These are phyloP conservation scores for Phataginus tricuspis DNA, from an alignment of 2,797 vertebrate species.

Conservation along the genomic window DNA sequence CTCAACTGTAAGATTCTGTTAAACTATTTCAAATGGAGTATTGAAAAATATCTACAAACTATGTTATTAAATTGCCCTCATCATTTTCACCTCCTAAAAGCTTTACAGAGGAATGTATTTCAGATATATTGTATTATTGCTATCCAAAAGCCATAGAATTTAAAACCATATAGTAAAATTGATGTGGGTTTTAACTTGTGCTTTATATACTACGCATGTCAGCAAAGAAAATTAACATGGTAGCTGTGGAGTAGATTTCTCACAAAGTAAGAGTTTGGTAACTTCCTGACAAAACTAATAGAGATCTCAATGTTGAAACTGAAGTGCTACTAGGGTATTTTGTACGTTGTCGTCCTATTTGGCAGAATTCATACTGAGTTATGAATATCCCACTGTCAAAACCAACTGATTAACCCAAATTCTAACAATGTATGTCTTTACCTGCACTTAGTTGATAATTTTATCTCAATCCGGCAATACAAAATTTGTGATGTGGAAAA, in stretches of 20 bases:
- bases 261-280: background rate
- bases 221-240: background rate
- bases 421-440: background rate
- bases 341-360: background rate
- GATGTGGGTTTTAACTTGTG: background rate
- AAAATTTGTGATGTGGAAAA: background rate
- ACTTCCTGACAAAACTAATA: background rate
- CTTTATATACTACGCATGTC: background rate
- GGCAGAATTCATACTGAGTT: background rate
- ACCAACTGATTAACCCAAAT: background rate
- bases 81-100: slow-evolving; percentile 11
- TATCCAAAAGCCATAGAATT: background rate
- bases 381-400: background rate
- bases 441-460: background rate
- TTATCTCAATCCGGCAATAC: background rate
- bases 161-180: background rate
- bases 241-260: background rate
- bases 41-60: slow-evolving; percentile 13
- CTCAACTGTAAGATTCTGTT: background rate
- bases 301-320: background rate
- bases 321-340: background rate
- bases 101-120: slow-evolving; percentile 9
- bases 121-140: background rate
- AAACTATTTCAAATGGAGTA: slow-evolving; percentile 39
- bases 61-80: background rate